Conservation (phyloP, 2,113 vertebrate species). For the Meriones unguiculatus region DNA sequence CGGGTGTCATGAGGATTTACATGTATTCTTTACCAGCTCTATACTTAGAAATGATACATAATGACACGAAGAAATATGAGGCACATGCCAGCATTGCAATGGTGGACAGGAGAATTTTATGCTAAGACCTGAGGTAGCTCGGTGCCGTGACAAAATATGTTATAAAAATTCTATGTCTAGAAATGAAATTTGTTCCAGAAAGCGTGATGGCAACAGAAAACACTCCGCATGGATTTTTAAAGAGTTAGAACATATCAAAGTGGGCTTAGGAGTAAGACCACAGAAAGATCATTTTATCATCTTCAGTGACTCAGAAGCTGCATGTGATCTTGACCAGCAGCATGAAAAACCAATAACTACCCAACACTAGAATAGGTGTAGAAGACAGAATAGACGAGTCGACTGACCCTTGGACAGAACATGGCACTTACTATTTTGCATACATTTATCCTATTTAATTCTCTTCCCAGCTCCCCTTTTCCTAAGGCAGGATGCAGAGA, state of each 20-base stretch:
- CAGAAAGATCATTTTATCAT: conserved; percentile 59
- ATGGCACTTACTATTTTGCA: conserved; percentile 59
- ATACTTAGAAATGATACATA: conserved; percentile 72
- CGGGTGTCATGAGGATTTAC: conserved; percentile 58
- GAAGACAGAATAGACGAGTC: conserved; percentile 28
- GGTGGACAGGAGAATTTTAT: conserved; percentile 71
- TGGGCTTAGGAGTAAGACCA: conserved; percentile 56
- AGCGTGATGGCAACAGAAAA: conserved; percentile 69
- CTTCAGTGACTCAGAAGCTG: conserved; percentile 44
- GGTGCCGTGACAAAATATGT: conserved; percentile 4
- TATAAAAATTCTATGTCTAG: conserved; percentile 46
- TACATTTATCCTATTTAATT: conserved; percentile 55
- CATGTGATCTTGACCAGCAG: conserved; percentile 35
- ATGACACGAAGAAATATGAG: conserved; percentile 70
- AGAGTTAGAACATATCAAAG: conserved; percentile 63
- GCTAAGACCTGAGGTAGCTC: conserved; percentile 61
- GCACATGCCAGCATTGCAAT: conserved; percentile 57
- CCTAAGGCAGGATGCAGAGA: conserved; percentile 45
- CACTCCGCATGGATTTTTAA: conserved; percentile 5
- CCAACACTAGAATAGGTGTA: conserved; percentile 39
- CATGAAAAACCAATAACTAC: conserved; percentile 62
- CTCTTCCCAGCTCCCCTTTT: conserved; percentile 61
- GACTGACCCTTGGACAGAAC: conserved; percentile 47
- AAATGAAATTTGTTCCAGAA: conserved; percentile 64
- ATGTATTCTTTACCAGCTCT: conserved; percentile 69